Evolutionary conservation across 2,113 vertebrate species (phyloP).

Genomic region (Pithys albifrons): DNA sequence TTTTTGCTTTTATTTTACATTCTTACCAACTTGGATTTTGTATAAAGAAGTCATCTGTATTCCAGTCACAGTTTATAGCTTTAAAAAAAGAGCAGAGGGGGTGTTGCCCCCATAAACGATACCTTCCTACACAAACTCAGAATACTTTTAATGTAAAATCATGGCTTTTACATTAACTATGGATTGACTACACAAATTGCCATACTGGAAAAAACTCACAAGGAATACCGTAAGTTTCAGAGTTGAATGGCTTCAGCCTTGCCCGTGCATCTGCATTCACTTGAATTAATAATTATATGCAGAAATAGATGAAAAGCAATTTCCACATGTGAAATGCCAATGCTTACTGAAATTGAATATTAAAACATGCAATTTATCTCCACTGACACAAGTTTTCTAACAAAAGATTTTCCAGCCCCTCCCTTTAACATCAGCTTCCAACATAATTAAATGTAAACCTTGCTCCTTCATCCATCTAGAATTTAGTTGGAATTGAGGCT

Average conservation of each 20-base stretch:
- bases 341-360: neutral
- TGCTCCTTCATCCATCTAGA: accelerated
- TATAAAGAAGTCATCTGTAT: neutral
- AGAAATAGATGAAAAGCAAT: neutral
- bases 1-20: neutral
- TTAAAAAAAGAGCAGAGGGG: accelerated
- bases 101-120: neutral
- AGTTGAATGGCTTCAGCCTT: neutral
- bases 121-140: neutral
- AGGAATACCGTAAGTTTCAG: neutral
- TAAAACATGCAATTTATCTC: neutral
- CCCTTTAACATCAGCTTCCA: neutral
- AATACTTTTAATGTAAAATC: neutral
- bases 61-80: neutral
- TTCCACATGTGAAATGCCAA: neutral
- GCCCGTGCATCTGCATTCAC: neutral
- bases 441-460: neutral
- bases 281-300: neutral
- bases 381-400: neutral
- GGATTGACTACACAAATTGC: neutral
- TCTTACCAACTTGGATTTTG: neutral
- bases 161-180: neutral
- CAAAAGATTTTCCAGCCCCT: neutral
- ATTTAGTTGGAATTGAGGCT: neutral
- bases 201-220: neutral